Evolutionary conservation across 2,797 vertebrate genomes (phyloP).

Genomic region (Xyrichtys novacula): DNA sequence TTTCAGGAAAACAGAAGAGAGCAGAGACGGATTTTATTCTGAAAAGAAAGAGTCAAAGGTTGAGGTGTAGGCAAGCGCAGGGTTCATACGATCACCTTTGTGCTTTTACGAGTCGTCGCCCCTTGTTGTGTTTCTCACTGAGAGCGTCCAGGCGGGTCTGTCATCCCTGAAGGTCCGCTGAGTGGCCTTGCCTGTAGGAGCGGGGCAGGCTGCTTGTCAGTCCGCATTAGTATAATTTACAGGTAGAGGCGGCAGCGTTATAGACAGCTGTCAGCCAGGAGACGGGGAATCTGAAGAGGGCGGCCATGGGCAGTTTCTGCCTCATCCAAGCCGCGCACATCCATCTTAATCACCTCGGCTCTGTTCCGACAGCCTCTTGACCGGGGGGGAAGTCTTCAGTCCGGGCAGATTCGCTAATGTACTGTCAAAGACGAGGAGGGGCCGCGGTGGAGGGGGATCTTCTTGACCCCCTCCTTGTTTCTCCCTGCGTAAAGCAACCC

Average conservation of each 20-base stretch:
- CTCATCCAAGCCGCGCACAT: constrained; percentile 57
- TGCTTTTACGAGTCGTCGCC: background rate
- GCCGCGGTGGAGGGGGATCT: constrained; percentile 9
- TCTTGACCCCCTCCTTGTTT: constrained; percentile 46
- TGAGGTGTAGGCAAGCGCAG: constrained; percentile 22
- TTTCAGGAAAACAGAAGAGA: constrained; percentile 58
- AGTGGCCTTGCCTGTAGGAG: constrained; percentile 41
- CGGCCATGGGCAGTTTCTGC: constrained; percentile 53
- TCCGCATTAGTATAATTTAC: constrained; percentile 76
- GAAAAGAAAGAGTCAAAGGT: constrained; percentile 38
- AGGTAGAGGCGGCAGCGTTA: constrained; percentile 76
- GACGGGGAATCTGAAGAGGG: constrained; percentile 53
- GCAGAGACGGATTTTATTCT: constrained; percentile 56
- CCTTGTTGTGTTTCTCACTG: background rate
- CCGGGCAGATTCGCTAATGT: constrained; percentile 63
- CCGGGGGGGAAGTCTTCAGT: constrained; percentile 61
- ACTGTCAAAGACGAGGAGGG: constrained; percentile 53
- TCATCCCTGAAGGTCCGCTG: constrained; percentile 33
- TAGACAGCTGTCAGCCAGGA: constrained; percentile 81
- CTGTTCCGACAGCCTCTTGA: constrained; percentile 63
- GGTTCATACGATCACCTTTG: constrained; percentile 36
- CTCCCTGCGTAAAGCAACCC: constrained; percentile 12
- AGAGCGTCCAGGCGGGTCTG: constrained; percentile 14
- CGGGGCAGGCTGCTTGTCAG: constrained; percentile 65
- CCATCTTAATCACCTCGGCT: constrained; percentile 72